phyloP scores from a whole-genome alignment of 2,113 vertebrate species.

The Verasper variegatus region DNA sequence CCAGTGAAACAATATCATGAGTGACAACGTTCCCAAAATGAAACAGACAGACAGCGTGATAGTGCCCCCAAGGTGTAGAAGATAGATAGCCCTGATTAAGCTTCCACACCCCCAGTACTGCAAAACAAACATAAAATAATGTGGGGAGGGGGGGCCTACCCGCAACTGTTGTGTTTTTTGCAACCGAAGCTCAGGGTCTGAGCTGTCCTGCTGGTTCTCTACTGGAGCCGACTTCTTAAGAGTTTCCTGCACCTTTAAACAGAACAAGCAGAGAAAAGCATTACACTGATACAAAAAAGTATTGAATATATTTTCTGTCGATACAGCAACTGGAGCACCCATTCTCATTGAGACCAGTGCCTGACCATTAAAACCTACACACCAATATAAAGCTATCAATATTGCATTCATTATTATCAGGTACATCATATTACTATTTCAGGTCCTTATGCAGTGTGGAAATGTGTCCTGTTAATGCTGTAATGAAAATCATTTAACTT shows the following conservation, averaged over 20 bases:
- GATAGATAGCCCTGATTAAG: slow-evolving; percentile 34
- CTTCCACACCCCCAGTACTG: background rate
- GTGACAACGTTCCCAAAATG: slow-evolving; percentile 6
- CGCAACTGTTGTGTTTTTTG: slow-evolving; percentile 80
- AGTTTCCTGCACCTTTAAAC: slow-evolving; percentile 48
- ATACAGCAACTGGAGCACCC: background rate
- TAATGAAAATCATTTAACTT: slow-evolving; percentile 85
- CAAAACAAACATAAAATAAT: background rate
- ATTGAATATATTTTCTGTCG: background rate
- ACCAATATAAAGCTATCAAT: background rate
- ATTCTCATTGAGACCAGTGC: background rate
- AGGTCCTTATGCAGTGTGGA: slow-evolving; percentile 56
- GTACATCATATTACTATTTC: slow-evolving; percentile 20
- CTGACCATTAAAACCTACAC: background rate
- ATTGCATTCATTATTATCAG: too few relatives aligned
- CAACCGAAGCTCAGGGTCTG: slow-evolving; percentile 74
- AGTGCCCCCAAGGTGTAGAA: slow-evolving; percentile 33
- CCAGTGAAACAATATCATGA: slow-evolving; percentile 56
- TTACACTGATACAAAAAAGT: background rate
- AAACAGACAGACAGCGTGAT: slow-evolving; percentile 59
- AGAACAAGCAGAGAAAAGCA: background rate
- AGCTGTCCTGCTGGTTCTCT: slow-evolving; percentile 44
- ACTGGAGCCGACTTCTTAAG: slow-evolving; percentile 34
- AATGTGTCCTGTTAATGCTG: slow-evolving; percentile 77
- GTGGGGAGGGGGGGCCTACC: slow-evolving; percentile 60